A percentile compares a stretch with the other conserved stretches of the same genome.
These are phyloP conservation scores for Myiozetetes cayanensis DNA, from an alignment of 2,113 vertebrate species.

Conservation along the genomic window DNA sequence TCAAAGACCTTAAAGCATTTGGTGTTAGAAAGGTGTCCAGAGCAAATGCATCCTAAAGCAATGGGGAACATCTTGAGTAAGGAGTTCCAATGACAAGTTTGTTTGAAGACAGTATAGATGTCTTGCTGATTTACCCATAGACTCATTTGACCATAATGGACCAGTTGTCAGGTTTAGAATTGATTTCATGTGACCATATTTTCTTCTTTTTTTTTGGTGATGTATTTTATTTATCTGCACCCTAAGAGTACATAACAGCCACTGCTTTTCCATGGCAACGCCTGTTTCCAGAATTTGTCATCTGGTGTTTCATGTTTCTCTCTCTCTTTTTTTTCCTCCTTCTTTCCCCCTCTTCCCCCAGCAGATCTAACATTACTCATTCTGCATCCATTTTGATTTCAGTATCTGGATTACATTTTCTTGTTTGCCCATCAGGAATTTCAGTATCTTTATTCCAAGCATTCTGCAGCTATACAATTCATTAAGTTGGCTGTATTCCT, in stretches of 20 bases:
- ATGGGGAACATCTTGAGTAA: neutral
- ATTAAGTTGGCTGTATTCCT: neutral
- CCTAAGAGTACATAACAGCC: neutral
- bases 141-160: neutral
- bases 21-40: neutral
- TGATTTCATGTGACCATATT: neutral
- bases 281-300: slow-evolving; percentile 61
- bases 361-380: slow-evolving; percentile 37
- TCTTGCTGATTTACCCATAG: neutral
- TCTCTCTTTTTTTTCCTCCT: neutral
- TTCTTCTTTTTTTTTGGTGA: neutral
- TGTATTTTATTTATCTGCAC: slow-evolving; percentile 3
- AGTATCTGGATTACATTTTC: slow-evolving; percentile 32
- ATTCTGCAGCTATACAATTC: neutral
- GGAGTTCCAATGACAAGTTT: neutral
- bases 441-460: neutral
- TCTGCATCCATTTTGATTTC: slow-evolving; percentile 61
- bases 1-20: neutral
- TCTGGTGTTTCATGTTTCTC: slow-evolving; percentile 62
- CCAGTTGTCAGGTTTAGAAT: neutral
- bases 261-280: slow-evolving; percentile 62
- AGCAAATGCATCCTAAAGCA: neutral
- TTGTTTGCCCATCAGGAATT: slow-evolving; percentile 22
- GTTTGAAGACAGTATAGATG: neutral
- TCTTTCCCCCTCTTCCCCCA: neutral